phyloP scores from a whole-genome alignment of 2,113 vertebrate species.

The Ranitomeya variabilis region DNA sequence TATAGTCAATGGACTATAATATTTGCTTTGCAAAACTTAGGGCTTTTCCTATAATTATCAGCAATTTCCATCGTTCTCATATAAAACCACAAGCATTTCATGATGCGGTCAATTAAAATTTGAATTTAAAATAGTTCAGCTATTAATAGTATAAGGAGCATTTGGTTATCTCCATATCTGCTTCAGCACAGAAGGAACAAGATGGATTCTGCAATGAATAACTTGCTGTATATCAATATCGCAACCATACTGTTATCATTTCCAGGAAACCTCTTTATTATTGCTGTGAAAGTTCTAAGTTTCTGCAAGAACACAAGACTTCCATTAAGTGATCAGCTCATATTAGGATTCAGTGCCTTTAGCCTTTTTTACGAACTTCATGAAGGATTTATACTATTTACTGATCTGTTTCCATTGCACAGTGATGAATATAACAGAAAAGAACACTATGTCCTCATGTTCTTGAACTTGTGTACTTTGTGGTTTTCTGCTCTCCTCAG shows the following conservation, averaged over 20 bases:
- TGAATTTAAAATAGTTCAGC: too few relatives aligned
- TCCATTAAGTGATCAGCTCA: not conserved
- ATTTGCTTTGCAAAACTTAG: too few relatives aligned
- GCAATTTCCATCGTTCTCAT: too few relatives aligned
- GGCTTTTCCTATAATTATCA: too few relatives aligned
- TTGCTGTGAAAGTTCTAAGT: not conserved
- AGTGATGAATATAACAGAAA: not conserved
- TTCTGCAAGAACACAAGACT: not conserved
- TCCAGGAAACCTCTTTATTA: slow-evolving; percentile 8
- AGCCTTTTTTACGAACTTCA: not conserved
- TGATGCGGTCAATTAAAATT: too few relatives aligned
- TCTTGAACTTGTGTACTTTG: not conserved
- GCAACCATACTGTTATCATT: not conserved
- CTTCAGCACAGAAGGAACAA: not conserved
- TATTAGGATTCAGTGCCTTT: not conserved
- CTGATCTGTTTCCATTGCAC: not conserved
- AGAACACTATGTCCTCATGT: not conserved
- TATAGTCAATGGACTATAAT: too few relatives aligned
- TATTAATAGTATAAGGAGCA: not conserved
- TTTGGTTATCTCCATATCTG: not conserved
- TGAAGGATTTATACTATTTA: not conserved
- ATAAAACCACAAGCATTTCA: too few relatives aligned
- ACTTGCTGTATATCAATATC: not conserved
- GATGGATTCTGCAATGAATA: not conserved
- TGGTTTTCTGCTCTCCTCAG: not conserved